Base-by-base conservation (phyloP, 2,888 invertebrate genomes). In the Neuroscelio doddi region DNA sequence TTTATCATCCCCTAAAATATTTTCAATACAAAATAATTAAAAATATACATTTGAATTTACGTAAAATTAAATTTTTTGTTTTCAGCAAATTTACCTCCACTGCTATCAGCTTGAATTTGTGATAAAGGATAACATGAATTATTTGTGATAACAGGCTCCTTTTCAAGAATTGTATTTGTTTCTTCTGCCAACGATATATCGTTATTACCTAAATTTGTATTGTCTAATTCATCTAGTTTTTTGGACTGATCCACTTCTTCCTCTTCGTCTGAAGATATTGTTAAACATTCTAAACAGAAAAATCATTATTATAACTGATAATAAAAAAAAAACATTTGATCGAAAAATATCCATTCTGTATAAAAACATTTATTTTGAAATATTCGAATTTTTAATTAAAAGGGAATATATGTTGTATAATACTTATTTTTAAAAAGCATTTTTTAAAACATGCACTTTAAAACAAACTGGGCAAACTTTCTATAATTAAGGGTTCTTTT, bases 231-330 rank as follows among this genome's bases (percentile, higher is more conserved):
- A 3, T 58, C 71, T 21, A 10, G 26, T 36, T 63, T 64, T 64
- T 55, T 74, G 53, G 42, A 57, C 45, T 72, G 74, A 10, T 68
- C 68, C 32, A 44, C 64, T 8, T 81, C 82, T 46, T 85, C 85
- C 57, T 85, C 86, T 47, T 85, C 85, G 41, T 85, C 85, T 4
- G 85, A 86, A 1, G 86, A 86, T 72, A 86, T 82, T 8, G 85
- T 85, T 49, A 86, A 74, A 64, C 84, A 85, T 66, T 84, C 85
- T 81, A 69, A 12, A 70, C 57, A 56, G 16, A 14, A 36, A n/a
- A n/a, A n/a, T n/a, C n/a, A n/a, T n/a, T n/a, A n/a, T n/a, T n/a
- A n/a, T n/a, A n/a, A n/a, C n/a, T n/a, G n/a, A n/a, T n/a, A n/a
- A n/a, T n/a, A n/a, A n/a, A n/a, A n/a, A n/a, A n/a, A n/a, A n/a